Conservation (phyloP, 2,113 vertebrate species). For the Blennius ocellaris region DNA sequence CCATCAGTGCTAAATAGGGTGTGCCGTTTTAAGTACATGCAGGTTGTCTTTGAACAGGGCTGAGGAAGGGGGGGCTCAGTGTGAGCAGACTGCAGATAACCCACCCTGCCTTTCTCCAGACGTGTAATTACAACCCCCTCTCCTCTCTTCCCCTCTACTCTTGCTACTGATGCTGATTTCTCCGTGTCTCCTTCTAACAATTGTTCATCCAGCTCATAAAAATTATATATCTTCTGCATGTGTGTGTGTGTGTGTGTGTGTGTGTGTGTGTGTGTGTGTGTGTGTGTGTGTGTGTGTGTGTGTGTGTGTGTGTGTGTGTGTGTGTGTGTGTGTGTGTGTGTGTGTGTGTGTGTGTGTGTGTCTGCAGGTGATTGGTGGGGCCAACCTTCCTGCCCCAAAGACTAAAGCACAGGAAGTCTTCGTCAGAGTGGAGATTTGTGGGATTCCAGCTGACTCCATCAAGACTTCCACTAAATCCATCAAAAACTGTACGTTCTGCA, state of each 20-base stretch:
- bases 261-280: constrained; percentile 2
- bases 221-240: neutral
- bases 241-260: too few species aligned
- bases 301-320: too few species aligned
- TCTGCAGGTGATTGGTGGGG: constrained; percentile 89
- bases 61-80: constrained; percentile 34
- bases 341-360: neutral
- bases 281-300: constrained; percentile 8
- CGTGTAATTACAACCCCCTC: constrained; percentile 47
- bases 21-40: constrained; percentile 65
- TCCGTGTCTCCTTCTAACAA: too few species aligned
- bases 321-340: too few species aligned
- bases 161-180: neutral
- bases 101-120: constrained; percentile 36
- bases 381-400: constrained; percentile 73
- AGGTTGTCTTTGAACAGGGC: constrained; percentile 74
- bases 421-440: constrained; percentile 87
- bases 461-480: constrained; percentile 82
- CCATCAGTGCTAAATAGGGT: constrained; percentile 53
- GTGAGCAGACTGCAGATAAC: constrained; percentile 69
- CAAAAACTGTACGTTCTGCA: constrained; percentile 85
- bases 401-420: constrained; percentile 81
- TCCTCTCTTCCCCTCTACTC: constrained; percentile 1
- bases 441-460: constrained; percentile 79
- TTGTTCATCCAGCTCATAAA: too few species aligned